Base-by-base conservation (phyloP, 2,113 vertebrate genomes). In the Ginglymostoma cirratum region DNA sequence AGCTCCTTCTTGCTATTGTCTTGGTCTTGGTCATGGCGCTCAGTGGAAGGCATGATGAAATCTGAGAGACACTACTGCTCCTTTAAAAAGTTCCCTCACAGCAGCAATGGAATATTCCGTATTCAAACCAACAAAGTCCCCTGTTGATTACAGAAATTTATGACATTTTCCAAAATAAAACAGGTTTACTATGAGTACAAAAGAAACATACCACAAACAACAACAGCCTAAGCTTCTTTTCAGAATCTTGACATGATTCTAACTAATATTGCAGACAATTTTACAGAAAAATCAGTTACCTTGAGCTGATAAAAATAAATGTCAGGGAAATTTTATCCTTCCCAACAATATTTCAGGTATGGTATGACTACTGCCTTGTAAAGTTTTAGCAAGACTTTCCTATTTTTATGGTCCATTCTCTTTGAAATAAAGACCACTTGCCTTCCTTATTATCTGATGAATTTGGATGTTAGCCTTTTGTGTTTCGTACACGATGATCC, bases 111-210 rank as follows among this genome's bases (percentile, higher is more conserved):
- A 19, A 83, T 45, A 42, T 83, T 83, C 80, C 6, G 4, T 17
- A 21, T 38, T 83, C 38, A 83, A 21, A 42, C 38, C 80, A 6
- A 21, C 38, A 83, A 42, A 3, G 1, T 17, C 7, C 78, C 34
- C n/a, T 42, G 78, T 83, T 83, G 38, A 19, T 30, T 34, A 15
- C 30, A 92, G 30, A 34, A 65, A 30, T 61, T n/a, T 55, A 52
- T 92, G 87, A 65, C 27, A 92, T 65, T 92, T 92, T 92, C 55
- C 87, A 92, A 92, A 92, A 92, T 61, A 92, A 30, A 61, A 34
- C 6, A 90, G 52, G 87, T 92, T 92, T 92, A 92, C 87, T 30
- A 92, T 34, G 27, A 90, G 87, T 65, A 61, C 87, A 90, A 90
- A 90, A 27, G 27, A 61, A 90, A 61, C 45, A 90, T 34, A 65